Evolutionary conservation across 1,140 invertebrate genomes (phyloP), one percentile per base, ranked within the genome.

Genomic region (Papilio glaucus): DNA sequence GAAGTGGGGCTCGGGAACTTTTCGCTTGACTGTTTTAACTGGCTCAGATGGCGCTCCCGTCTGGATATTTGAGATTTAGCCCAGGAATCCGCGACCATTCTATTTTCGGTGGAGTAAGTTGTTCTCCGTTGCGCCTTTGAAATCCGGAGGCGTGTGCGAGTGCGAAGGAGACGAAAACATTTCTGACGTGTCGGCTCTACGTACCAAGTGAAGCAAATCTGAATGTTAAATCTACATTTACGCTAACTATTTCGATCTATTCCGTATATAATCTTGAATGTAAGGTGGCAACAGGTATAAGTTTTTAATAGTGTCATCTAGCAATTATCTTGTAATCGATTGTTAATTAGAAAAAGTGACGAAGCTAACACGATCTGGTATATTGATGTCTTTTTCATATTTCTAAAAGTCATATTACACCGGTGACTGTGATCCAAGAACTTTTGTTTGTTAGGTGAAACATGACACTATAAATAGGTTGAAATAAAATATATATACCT

Each of bases 1-100:
- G 95, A 95, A 96, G 95, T 96, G 96, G 95, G 95, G 94, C 94
- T 93, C 93, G 89, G 94, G 93, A 92, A 93, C 92, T 94, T 94
- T 93, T 93, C 90, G 93, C 93, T 91, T 93, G 93, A 94, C 94
- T 94, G 95, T 96, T 96, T 96, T 96, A 96, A 95, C 94, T 93
- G 91, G 87, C 91, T 94, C 93, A 96, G 95, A 95, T 95, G 95
- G 95, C 95, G 95, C 94, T 90, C 88, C 76, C 83, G 82, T 93
- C 91, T 92, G 91, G 91, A 91, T 94, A 93, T 94, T 93, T 93
- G 94, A 94, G 92, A 94, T 93, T 94, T 93, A 90, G 93, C 93
- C 93, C 93, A 93, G 93, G 92, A 93, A 93, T 93, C 92, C 85
- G 90, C 89, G 82, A 88, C 81, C 83, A 88, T 92, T 92, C 93